A percentile compares a stretch with the other conserved stretches of the same genome.
Conservation (phyloP, 2,888 invertebrate genomes). For the Kuschelorhynchus macadamiae region DNA sequence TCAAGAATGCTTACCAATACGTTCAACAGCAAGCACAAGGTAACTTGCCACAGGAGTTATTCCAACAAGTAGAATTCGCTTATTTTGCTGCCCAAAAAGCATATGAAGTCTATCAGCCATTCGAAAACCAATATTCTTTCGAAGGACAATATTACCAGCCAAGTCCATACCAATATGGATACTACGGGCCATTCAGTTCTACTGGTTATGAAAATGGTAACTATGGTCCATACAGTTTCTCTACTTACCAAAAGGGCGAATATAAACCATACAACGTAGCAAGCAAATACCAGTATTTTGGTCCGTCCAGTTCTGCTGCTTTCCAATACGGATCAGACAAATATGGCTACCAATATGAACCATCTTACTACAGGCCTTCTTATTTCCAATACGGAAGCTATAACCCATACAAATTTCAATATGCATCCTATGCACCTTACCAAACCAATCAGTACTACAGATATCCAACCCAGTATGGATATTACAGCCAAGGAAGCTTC, state of each 20-base stretch:
- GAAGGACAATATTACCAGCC: too few relatives aligned
- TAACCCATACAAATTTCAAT: conserved; percentile 7
- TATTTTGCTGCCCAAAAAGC: conserved; percentile 21
- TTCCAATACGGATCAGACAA: conserved; percentile 11
- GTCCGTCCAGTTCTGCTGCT: not conserved
- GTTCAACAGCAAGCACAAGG: conserved; percentile 14
- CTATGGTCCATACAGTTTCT: not conserved
- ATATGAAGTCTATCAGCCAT: conserved; percentile 12
- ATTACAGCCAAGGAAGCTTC: not conserved
- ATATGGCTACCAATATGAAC: conserved; percentile 3
- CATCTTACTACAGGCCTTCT: not conserved
- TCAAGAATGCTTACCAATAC: conserved; percentile 37
- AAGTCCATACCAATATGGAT: conserved; percentile 19
- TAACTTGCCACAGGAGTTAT: conserved; percentile 13
- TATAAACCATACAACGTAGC: conserved; percentile 6
- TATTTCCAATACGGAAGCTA: not conserved
- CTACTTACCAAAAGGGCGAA: conserved; percentile 5
- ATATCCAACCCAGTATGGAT: conserved; percentile 1
- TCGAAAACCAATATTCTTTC: too few relatives aligned
- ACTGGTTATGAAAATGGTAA: too few relatives aligned
- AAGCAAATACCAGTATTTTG: not conserved
- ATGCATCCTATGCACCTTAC: conserved; percentile 3
- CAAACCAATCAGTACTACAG: not conserved
- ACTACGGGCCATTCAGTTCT: too few relatives aligned
- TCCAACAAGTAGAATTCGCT: conserved; percentile 25